phyloP scores from a whole-genome alignment of 1,140 invertebrate genomes.

The Limonius californicus region DNA sequence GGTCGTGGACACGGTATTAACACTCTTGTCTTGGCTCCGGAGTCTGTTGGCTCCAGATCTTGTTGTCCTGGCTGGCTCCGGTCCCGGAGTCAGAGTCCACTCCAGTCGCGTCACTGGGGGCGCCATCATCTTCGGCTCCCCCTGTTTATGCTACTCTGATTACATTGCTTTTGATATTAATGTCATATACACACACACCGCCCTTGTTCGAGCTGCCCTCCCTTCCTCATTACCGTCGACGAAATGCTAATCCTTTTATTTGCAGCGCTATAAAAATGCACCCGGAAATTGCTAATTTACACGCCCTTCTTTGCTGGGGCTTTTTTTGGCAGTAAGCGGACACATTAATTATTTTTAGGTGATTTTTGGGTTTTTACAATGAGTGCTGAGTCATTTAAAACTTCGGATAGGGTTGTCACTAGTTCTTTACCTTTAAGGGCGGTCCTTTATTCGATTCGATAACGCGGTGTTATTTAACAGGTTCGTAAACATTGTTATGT shows the following conservation, averaged over 20 bases:
- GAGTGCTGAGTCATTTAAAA: no score
- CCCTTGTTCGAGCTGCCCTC: conserved; percentile 9
- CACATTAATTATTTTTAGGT: no score
- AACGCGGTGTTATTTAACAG: no score
- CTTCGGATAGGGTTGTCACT: no score
- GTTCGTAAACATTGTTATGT: no score
- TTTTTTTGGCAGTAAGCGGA: no score
- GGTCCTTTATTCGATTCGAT: no score
- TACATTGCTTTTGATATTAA: conserved; percentile 30
- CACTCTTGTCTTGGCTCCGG: conserved; percentile 21
- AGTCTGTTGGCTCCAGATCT: conserved; percentile 21
- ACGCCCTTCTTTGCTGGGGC: no score
- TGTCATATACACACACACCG: conserved; percentile 24
- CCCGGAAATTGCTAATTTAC: not conserved
- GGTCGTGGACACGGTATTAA: conserved; percentile 20
- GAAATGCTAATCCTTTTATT: conserved; percentile 1
- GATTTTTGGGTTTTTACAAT: no score
- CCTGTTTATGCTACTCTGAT: conserved; percentile 27
- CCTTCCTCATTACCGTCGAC: not conserved
- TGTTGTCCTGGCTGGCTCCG: conserved; percentile 29
- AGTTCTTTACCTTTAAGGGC: no score
- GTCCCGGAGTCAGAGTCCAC: conserved; percentile 21
- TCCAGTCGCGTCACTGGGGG: conserved; percentile 8
- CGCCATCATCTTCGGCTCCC: conserved; percentile 21
- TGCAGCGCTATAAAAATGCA: not conserved